phyloP scores from a whole-genome alignment of 2,113 vertebrate genomes.

The Thomomys bottae region DNA sequence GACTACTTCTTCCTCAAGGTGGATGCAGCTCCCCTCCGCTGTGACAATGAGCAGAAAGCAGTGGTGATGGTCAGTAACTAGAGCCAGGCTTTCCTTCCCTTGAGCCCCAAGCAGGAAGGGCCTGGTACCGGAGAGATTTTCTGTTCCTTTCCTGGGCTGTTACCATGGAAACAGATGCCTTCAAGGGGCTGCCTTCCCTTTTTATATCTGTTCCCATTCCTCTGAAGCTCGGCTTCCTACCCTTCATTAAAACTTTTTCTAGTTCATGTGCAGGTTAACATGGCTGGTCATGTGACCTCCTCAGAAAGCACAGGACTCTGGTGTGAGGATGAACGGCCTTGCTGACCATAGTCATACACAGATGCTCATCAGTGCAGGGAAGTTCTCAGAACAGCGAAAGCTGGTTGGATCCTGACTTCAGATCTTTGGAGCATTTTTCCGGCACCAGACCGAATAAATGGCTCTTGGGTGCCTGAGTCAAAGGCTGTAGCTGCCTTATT shows the following conservation, averaged over 20 bases:
- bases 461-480: not conserved
- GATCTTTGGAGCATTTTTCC: not conserved
- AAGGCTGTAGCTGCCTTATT: not conserved
- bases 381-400: not conserved
- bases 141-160: not conserved
- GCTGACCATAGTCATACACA: not conserved
- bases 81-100: not conserved
- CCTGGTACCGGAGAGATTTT: not conserved
- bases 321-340: rapidly evolving
- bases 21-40: not conserved
- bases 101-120: not conserved
- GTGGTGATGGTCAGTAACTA: not conserved
- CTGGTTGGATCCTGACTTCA: not conserved
- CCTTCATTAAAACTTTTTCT: not conserved
- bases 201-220: not conserved
- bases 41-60: not conserved
- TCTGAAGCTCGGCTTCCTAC: not conserved
- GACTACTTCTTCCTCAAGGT: not conserved
- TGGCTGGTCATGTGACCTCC: not conserved
- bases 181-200: not conserved
- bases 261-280: not conserved
- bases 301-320: not conserved
- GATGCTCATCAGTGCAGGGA: not conserved
- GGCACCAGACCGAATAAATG: not conserved
- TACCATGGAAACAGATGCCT: not conserved